Percentiles rank a stretch among this genome's conserved stretches.
Evolutionary conservation across 2,113 vertebrate species (phyloP).

Genomic region (Proteles cristata): DNA sequence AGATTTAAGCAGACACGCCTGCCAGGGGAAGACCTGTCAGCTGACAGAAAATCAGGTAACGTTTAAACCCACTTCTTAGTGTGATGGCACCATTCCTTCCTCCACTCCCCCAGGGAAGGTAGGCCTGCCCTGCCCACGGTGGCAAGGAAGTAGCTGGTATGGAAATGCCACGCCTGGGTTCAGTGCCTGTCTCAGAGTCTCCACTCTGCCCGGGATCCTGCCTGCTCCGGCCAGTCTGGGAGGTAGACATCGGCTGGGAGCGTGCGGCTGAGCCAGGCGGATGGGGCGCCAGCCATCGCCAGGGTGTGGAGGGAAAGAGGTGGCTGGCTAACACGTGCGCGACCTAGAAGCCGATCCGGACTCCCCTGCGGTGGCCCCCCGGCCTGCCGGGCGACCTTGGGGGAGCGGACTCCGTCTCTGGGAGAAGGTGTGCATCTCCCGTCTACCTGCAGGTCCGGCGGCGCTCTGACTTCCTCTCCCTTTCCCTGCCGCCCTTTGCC

Average conservation of each 20-base stretch:
- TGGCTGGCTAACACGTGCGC: neutral
- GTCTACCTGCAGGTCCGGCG: fast-evolving
- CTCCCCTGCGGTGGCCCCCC: fast-evolving
- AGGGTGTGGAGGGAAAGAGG: neutral
- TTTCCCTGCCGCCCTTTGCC: neutral
- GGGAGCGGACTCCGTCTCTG: neutral
- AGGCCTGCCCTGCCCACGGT: neutral
- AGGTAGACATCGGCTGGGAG: neutral
- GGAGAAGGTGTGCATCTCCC: neutral
- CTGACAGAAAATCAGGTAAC: neutral
- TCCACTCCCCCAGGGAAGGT: neutral
- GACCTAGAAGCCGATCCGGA: fast-evolving
- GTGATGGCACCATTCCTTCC: neutral
- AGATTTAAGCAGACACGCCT: neutral
- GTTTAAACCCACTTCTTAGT: neutral
- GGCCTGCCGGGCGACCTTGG: neutral
- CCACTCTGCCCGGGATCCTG: fast-evolving
- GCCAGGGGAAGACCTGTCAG: neutral
- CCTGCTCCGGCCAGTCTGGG: fast-evolving
- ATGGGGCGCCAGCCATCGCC: neutral
- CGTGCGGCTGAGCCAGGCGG: neutral
- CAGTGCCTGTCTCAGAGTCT: neutral
- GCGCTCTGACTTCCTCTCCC: neutral
- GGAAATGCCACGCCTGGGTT: neutral
- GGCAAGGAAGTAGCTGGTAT: fast-evolving